Percentiles rank a stretch among this genome's conserved stretches.
Conservation (phyloP, 2,113 vertebrate genomes). For the Merops nubicus region DNA sequence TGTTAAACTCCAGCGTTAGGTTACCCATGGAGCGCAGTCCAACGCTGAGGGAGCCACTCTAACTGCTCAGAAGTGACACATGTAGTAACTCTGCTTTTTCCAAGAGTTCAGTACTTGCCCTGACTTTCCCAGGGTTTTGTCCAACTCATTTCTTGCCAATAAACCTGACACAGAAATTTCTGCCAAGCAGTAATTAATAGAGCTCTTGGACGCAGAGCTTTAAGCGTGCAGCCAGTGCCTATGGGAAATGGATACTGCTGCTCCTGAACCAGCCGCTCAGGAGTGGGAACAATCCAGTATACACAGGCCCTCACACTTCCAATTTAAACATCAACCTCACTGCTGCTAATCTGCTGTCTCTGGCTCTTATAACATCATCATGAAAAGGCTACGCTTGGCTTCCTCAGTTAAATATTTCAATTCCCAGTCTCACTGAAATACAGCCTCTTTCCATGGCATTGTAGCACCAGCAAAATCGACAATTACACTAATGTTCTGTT, state of each 20-base stretch:
- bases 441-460: not conserved
- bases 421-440: not conserved
- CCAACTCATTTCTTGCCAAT: not conserved
- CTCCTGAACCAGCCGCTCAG: not conserved
- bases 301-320: not conserved
- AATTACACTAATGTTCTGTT: slow-evolving; percentile 5
- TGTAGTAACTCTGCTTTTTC: not conserved
- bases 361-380: not conserved
- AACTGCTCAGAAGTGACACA: not conserved
- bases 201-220: not conserved
- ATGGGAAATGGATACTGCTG: not conserved
- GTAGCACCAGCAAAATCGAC: not conserved
- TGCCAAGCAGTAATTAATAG: not conserved
- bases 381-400: not conserved
- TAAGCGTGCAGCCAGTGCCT: not conserved
- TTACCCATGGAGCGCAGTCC: not conserved
- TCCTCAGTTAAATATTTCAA: slow-evolving; percentile 9
- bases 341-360: not conserved
- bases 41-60: not conserved
- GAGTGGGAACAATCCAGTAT: not conserved
- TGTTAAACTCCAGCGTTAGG: not conserved
- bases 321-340: not conserved
- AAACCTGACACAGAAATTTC: not conserved
- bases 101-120: not conserved
- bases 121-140: not conserved